Evolutionary conservation across 1,140 invertebrate species (phyloP), one percentile per base, ranked within the genome.

Genomic region (Nylanderia fulva): DNA sequence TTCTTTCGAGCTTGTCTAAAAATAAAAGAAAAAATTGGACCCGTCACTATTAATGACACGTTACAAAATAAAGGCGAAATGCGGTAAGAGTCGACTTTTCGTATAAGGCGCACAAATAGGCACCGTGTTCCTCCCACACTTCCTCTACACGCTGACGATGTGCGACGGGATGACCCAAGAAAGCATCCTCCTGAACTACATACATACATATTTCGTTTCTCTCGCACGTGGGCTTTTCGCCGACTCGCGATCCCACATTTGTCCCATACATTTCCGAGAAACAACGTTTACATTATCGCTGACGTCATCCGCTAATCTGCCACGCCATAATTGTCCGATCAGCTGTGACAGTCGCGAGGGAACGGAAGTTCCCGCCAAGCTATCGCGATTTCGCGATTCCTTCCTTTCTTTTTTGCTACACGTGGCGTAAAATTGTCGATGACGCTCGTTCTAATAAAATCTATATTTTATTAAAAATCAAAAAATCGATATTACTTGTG

Each of bases 141-240:
- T n/a, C n/a, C n/a, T n/a, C n/a, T 13, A 45, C 13, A 45, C 39
- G 39, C 29, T 66, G n/a, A n/a, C n/a, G n/a, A n/a, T n/a, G n/a
- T 29, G 4, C 42, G 11, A 42, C 13, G 6, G 24, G 39, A 27
- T 15, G 29, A 66, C 45, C 18, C 36, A 6, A 60, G 13, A 18
- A 27, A 48, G 33, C 33, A 48, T 69, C 63, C 76, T 39, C 29
- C 11, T 56, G 63, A 80, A 69, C 36, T 69, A 29, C 42, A 48
- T 48, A 48, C 45, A 48, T 18, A 48, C 45, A 48, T 48, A 48
- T 48, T n/a, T 71, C 61, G 13, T 54, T 33, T 39, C 72, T 61
- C 36, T 58, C 18, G 52, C 48, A 63, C 63, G 77, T 80, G 27
- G 77, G 77, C 68, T 48, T 71, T 48, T 27, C 18, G 45, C 45